Conservation (phyloP, 2,797 vertebrate species). For the Rhodeus uyekii region DNA sequence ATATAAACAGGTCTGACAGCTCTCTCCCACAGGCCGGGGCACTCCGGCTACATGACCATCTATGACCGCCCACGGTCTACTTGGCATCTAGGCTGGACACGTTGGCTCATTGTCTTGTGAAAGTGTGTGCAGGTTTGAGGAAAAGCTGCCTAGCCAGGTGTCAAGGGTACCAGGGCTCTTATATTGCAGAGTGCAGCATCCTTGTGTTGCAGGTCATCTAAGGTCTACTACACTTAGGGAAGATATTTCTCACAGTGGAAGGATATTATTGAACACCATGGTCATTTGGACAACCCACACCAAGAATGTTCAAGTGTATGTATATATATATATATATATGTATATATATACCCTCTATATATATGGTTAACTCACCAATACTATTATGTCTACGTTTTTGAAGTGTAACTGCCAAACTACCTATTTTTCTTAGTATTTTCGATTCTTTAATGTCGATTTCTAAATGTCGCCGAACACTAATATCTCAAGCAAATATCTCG, state of each 20-base stretch:
- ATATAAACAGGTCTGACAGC: slow-evolving; percentile 51
- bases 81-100: slow-evolving; percentile 12
- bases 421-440: too few relatives aligned
- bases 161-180: slow-evolving; percentile 17
- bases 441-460: too few relatives aligned
- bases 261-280: neutral
- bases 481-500: too few relatives aligned
- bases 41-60: neutral
- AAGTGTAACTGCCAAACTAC: too few relatives aligned
- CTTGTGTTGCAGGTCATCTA: slow-evolving; percentile 27
- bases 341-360: too few relatives aligned
- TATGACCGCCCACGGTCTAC: slow-evolving; percentile 16
- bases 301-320: too few relatives aligned
- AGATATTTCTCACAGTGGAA: neutral
- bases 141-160: slow-evolving; percentile 15
- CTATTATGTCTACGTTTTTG: too few relatives aligned
- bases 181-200: slow-evolving; percentile 21
- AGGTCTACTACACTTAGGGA: slow-evolving; percentile 15
- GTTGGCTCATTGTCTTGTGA: neutral
- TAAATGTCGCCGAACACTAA: too few relatives aligned
- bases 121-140: slow-evolving; percentile 16
- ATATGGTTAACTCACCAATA: too few relatives aligned
- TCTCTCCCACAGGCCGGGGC: neutral
- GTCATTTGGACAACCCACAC: neutral
- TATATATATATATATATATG: too few relatives aligned